Evolutionary conservation across 2,113 vertebrate genomes (phyloP).

Genomic region (Anser cygnoides): DNA sequence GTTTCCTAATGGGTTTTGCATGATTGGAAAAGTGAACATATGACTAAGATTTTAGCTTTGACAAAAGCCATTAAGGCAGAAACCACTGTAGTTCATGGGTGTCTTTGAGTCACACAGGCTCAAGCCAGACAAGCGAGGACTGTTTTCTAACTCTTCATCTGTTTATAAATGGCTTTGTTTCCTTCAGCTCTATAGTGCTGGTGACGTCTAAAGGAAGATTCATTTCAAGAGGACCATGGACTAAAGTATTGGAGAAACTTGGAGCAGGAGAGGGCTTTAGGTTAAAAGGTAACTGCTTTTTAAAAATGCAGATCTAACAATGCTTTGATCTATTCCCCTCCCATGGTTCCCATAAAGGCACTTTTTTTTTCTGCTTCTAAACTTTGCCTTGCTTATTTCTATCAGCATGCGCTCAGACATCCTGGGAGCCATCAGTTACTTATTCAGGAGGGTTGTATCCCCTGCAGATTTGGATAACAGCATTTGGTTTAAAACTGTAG

Average conservation of each 20-base stretch:
- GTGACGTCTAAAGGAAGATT: conserved; percentile 88
- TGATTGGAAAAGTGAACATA: not conserved
- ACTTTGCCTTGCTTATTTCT: not conserved
- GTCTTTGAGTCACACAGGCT: not conserved
- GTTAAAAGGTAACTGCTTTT: conserved; percentile 84
- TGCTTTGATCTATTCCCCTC: not conserved
- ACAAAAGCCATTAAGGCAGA: not conserved
- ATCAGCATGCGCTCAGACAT: not conserved
- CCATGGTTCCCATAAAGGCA: not conserved
- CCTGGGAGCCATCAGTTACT: not conserved
- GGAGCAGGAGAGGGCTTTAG: conserved; percentile 81
- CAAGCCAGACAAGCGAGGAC: not conserved
- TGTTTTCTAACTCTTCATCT: not conserved
- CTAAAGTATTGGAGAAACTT: conserved; percentile 85
- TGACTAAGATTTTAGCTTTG: not conserved
- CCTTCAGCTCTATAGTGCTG: conserved; percentile 87
- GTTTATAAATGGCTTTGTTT: not conserved
- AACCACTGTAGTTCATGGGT: not conserved
- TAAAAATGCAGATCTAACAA: not conserved
- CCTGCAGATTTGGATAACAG: not conserved
- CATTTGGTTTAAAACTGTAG: not conserved
- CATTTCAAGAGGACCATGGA: conserved; percentile 86
- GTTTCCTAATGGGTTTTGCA: not conserved
- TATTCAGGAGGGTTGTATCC: not conserved
- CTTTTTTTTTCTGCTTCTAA: not conserved